These are phyloP conservation scores for Xenus cinereus DNA, from an alignment of 2,113 vertebrate species.

Conservation along the genomic window DNA sequence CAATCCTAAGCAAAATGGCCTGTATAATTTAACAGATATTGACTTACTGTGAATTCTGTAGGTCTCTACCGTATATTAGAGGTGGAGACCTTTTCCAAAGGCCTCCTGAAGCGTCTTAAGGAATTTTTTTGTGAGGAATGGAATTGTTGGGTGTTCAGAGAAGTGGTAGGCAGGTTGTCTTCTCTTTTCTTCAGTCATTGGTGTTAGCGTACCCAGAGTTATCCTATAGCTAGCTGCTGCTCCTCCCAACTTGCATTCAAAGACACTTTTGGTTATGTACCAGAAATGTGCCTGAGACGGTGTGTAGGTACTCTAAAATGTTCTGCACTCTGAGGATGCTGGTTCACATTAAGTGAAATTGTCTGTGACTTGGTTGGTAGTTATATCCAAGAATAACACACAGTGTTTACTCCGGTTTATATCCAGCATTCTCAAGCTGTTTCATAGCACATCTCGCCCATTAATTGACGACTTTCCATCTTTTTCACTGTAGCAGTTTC, in stretches of 20 bases:
- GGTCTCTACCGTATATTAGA: not conserved
- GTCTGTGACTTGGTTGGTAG: not conserved
- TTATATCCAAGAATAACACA: not conserved
- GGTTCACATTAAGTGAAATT: not conserved
- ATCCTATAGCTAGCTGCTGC: not conserved
- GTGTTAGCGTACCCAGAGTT: not conserved
- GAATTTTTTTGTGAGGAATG: not conserved
- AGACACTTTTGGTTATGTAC: not conserved
- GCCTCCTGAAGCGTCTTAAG: not conserved
- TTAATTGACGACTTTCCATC: not conserved
- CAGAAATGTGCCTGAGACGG: not conserved
- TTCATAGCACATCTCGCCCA: not conserved
- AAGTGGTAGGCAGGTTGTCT: not conserved
- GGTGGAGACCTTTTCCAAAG: not conserved
- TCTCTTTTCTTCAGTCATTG: not conserved
- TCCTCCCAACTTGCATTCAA: not conserved
- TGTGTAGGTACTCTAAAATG: not conserved
- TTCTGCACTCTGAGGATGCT: not conserved
- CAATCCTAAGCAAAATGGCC: not conserved
- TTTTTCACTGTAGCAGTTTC: not conserved
- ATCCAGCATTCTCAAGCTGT: not conserved
- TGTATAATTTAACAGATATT: not conserved
- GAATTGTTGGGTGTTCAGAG: not conserved
- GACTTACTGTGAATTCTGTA: not conserved
- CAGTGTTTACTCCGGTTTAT: accelerated